Evolutionary conservation across 2,797 vertebrate genomes (phyloP), one percentile per base, ranked within the genome.

Genomic region (Astyanax mexicanus): DNA sequence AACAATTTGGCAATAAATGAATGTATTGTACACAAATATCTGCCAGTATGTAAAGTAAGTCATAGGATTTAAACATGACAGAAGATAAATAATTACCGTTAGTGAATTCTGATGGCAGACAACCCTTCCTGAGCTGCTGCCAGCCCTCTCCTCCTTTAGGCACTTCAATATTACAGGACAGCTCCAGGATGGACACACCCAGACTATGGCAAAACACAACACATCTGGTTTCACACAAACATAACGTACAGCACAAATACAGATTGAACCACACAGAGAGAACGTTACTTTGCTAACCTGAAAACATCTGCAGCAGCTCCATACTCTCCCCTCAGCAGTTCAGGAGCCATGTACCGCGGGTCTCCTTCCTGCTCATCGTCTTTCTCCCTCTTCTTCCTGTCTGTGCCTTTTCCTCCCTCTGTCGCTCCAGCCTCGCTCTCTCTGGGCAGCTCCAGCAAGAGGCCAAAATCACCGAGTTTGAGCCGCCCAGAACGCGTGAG

Each of bases 321-420:
- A 0, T 94, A 96, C 71, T 91, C 84, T 12, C 96, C 96, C 35
- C 79, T 86, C n/a, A 97, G 91, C 74, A 97, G 88, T 85, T 98
- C 96, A 0, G 95, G 96, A 0, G 96, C 96, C 96, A 98, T 96
- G 85, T 98, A 98, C 37, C 94, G 90, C 2, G 96, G 95, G 82
- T 98, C 96, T 23, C 96, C 96, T 84, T 96, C 96, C 85, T 95
- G 96, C 32, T 86, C 87, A 6, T 96, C 95, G 0, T 90, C 88
- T 35, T 90, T 88, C 23, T 84, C 83, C 83, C 88, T 84, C 12
- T 64, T 77, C 81, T n/a, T 55, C 7, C 2, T 15, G 49, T 81
- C 86, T 1, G 10, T 17, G 12, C 40, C 51, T 19, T 5, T 57
- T 37, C 29, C 6, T 54, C 47, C 49, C 9, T 21, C 66, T 0